Conservation (phyloP, 2,888 invertebrate genomes). For the Tinea pellionella region DNA sequence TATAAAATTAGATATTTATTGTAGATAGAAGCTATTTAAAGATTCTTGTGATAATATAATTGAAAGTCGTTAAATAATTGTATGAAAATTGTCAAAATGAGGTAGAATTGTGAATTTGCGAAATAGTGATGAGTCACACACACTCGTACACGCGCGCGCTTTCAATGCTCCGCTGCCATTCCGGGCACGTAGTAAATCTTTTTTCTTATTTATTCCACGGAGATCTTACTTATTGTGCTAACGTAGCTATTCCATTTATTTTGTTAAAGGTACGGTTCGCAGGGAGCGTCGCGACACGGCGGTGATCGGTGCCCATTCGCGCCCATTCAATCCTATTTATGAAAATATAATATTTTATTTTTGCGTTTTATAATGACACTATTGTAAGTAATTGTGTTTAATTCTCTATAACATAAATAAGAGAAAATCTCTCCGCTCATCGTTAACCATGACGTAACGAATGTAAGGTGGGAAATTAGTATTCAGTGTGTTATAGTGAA, state of each 20-base stretch:
- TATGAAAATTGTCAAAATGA: too few species aligned
- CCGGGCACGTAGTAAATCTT: slow-evolving; percentile 10
- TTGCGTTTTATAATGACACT: neutral
- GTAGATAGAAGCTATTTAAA: too few species aligned
- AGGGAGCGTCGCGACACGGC: neutral
- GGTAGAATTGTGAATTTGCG: too few species aligned
- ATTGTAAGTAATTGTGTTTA: too few species aligned
- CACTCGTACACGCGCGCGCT: neutral
- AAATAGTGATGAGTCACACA: neutral
- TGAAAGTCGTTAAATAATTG: too few species aligned
- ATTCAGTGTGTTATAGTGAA: slow-evolving; percentile 3
- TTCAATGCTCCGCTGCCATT: neutral
- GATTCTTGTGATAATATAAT: too few species aligned
- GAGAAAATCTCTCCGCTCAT: neutral
- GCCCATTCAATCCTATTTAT: too few species aligned
- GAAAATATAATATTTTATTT: too few species aligned
- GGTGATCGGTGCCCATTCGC: neutral
- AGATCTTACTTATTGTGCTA: slow-evolving; percentile 13
- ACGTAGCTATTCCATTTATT: slow-evolving; percentile 13
- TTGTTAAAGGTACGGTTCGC: neutral
- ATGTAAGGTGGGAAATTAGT: slow-evolving; percentile 11
- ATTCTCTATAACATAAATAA: too few species aligned
- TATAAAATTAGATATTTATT: too few species aligned
- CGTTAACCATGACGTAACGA: neutral
- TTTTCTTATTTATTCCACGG: slow-evolving; percentile 13